Evolutionary conservation across 2,888 invertebrate genomes (phyloP).

Genomic region (Agrotis puta): DNA sequence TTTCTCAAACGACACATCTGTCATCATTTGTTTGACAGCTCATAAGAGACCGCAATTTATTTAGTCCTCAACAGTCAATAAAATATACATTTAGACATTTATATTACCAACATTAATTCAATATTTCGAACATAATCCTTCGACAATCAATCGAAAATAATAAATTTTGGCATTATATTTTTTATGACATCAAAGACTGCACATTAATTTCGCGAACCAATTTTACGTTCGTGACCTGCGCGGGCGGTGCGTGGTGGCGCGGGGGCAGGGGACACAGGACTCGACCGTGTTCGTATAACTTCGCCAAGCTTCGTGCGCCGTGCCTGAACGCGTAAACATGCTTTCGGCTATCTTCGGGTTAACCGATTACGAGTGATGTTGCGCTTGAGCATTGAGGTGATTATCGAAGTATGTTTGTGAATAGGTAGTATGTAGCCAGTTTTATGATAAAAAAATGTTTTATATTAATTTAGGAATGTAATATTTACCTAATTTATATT

Average conservation of each 20-base stretch:
- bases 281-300: constrained; percentile 24
- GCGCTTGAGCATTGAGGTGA: constrained; percentile 30
- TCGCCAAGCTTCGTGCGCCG: constrained; percentile 28
- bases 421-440: not conserved
- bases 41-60: constrained; percentile 47
- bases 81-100: constrained; percentile 25
- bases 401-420: constrained; percentile 1
- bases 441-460: not conserved
- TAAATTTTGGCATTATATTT: constrained; percentile 29
- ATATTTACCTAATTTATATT: too few species aligned
- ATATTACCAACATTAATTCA: constrained; percentile 7
- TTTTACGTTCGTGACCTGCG: constrained; percentile 18
- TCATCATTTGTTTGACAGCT: constrained; percentile 54
- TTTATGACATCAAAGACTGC: constrained; percentile 21
- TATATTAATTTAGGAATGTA: not conserved
- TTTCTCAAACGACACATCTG: constrained; percentile 24
- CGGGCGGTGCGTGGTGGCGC: not conserved
- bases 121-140: constrained; percentile 16
- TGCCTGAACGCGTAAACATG: constrained; percentile 27
- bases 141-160: constrained; percentile 2
- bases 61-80: constrained; percentile 34
- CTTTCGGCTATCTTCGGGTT: constrained; percentile 51
- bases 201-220: constrained; percentile 33
- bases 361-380: constrained; percentile 18
- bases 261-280: not conserved